Evolutionary conservation across 2,888 invertebrate genomes (phyloP).

Genomic region (Synergus gifuensis): DNA sequence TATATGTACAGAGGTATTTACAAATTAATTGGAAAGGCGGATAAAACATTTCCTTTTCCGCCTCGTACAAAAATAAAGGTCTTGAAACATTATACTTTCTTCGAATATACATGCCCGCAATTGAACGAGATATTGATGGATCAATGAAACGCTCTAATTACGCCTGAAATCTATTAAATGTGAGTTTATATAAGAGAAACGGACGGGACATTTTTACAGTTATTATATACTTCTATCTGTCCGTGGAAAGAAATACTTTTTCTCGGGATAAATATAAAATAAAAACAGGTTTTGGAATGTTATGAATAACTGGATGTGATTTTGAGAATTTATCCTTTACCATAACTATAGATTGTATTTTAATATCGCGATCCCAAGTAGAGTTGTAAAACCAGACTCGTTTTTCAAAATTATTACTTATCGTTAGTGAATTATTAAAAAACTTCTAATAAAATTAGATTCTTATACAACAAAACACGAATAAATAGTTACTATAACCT

Average conservation of each 20-base stretch:
- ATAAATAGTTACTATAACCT: neutral
- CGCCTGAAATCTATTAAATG: constrained; percentile 4
- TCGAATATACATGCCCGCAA: constrained; percentile 18
- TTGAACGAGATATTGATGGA: constrained; percentile 14
- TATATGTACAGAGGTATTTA: constrained; percentile 70
- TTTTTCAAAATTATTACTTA: neutral
- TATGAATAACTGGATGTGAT: constrained; percentile 10
- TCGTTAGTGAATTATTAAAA: neutral
- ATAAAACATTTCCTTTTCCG: constrained; percentile 48
- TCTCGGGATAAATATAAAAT: neutral
- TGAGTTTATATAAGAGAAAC: neutral
- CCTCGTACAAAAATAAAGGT: constrained; percentile 65
- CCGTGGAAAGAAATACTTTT: neutral
- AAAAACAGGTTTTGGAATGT: constrained; percentile 28
- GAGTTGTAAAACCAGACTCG: constrained; percentile 14
- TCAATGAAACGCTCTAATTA: constrained; percentile 14
- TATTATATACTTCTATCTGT: neutral
- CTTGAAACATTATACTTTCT: constrained; percentile 35
- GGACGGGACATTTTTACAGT: neutral
- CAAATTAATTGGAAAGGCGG: constrained; percentile 61
- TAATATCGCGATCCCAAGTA: neutral
- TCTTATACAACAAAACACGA: neutral
- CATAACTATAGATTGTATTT: constrained; percentile 3
- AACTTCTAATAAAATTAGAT: neutral
- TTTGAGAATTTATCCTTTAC: neutral